Percentiles rank a stretch among this genome's conserved stretches.
Conservation (phyloP, 92 coral and sea anemone species). For the Bergia puertoricense region DNA sequence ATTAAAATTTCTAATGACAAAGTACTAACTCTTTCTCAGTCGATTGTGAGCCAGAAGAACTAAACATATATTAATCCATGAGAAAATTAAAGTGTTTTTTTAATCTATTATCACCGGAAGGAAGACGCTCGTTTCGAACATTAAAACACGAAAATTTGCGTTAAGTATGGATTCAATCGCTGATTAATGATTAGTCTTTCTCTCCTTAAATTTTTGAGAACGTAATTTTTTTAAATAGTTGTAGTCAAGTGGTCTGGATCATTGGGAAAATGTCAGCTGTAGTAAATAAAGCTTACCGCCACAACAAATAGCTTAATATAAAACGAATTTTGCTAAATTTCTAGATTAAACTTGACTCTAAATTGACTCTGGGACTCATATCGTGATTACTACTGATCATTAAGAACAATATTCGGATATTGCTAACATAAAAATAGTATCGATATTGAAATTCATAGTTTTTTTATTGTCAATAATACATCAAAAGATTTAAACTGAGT, state of each 20-base stretch:
- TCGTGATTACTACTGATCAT: not conserved
- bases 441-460: not conserved
- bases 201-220: not conserved
- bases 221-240: not conserved
- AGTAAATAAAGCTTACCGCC: not conserved
- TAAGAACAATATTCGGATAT: not conserved
- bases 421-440: not conserved
- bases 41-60: not conserved
- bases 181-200: not conserved
- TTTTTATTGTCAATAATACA: not conserved
- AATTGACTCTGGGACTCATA: not conserved
- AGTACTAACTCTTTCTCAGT: not conserved
- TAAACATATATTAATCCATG: not conserved
- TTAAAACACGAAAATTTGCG: not conserved
- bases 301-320: not conserved
- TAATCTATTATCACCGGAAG: slow-evolving; percentile 11
- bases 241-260: slow-evolving; percentile 6
- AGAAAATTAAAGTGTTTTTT: not conserved
- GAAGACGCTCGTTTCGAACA: not conserved
- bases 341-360: not conserved
- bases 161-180: not conserved
- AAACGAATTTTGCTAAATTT: not conserved
- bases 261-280: not conserved
- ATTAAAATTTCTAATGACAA: slow-evolving; percentile 24
- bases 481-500: not conserved